phyloP scores from a whole-genome alignment of 92 coral and sea anemone species.

The Umimayanthus chanpuru region DNA sequence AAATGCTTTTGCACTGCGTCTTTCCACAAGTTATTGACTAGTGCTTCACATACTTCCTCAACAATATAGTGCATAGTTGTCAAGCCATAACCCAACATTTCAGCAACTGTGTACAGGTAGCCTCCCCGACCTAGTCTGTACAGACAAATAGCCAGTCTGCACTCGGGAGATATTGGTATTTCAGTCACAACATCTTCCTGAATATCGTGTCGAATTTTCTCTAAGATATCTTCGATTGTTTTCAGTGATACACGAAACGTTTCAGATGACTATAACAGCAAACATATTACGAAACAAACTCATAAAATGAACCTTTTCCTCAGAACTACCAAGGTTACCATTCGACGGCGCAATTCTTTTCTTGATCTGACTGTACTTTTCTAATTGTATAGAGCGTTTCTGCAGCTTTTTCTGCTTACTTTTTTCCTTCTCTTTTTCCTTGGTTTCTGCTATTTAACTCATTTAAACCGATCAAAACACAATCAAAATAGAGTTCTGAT shows the following conservation, averaged over 20 bases:
- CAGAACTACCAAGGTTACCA: conserved; percentile 28
- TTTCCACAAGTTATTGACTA: conserved; percentile 28
- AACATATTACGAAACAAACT: conserved; percentile 33
- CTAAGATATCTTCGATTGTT: conserved; percentile 49
- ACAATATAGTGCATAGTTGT: conserved; percentile 34
- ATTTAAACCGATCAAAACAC: too few species aligned
- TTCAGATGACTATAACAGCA: conserved; percentile 33
- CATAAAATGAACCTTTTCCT: conserved; percentile 41
- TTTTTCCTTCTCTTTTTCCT: too few species aligned
- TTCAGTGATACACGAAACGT: conserved; percentile 53
- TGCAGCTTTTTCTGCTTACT: too few species aligned
- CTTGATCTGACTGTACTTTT: conserved; percentile 21
- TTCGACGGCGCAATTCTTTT: conserved; percentile 8
- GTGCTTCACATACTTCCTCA: conserved; percentile 34
- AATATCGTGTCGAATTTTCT: conserved; percentile 42
- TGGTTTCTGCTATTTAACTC: too few species aligned
- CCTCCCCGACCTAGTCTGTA: conserved; percentile 38
- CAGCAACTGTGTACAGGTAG: conserved; percentile 44
- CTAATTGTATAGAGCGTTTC: too few species aligned
- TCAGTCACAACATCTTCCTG: conserved; percentile 40
- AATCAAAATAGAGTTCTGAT: too few species aligned
- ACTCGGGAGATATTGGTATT: conserved; percentile 55
- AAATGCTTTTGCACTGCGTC: conserved; percentile 28
- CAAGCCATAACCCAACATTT: conserved; percentile 52
- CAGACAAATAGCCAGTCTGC: conserved; percentile 19